These are phyloP conservation scores for Pelosia muscerda DNA, from an alignment of 2,888 invertebrate genomes.

Conservation along the genomic window DNA sequence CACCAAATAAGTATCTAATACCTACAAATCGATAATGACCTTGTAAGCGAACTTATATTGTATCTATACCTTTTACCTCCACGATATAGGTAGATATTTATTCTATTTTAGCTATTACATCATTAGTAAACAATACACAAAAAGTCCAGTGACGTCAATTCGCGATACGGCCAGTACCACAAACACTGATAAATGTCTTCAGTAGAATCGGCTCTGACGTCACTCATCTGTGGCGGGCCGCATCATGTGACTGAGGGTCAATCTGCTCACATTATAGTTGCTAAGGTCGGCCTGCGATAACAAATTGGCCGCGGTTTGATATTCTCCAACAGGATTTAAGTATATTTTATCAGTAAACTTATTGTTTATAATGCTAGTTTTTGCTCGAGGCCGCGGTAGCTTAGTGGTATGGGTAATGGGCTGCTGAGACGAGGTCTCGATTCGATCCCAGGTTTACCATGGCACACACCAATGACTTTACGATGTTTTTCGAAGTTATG, in stretches of 20 bases:
- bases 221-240: not conserved
- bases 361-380: not conserved
- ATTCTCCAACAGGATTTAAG: not conserved
- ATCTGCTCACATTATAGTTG: not conserved
- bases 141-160: not conserved
- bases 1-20: too few relatives aligned
- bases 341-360: not conserved
- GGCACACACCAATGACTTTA: too few relatives aligned
- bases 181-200: not conserved
- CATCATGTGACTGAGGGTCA: conserved; percentile 6
- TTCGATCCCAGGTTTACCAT: too few relatives aligned
- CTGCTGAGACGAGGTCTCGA: too few relatives aligned
- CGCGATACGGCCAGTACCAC: not conserved
- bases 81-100: too few relatives aligned
- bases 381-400: too few relatives aligned
- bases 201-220: not conserved
- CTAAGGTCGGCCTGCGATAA: not conserved
- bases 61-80: too few relatives aligned
- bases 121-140: not conserved
- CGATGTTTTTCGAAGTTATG: too few relatives aligned
- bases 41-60: too few relatives aligned
- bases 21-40: too few relatives aligned
- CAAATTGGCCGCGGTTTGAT: not conserved
- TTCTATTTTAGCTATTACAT: not conserved
- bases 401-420: too few relatives aligned